These are phyloP conservation scores for Dugesia japonica DNA, from an alignment of 2,888 invertebrate genomes.

Conservation along the genomic window DNA sequence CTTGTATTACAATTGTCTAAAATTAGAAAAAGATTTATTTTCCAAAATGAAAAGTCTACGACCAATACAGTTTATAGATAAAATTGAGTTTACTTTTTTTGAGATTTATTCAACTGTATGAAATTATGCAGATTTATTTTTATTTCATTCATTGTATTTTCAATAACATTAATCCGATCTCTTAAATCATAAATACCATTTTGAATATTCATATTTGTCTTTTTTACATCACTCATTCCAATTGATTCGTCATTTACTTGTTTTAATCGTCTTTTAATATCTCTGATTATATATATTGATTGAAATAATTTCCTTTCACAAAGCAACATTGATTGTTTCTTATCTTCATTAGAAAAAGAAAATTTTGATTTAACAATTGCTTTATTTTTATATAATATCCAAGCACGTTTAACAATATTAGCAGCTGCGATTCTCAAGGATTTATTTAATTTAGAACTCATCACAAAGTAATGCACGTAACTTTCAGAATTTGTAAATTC, in stretches of 20 bases:
- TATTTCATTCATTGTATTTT: not conserved
- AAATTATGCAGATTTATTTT: not conserved
- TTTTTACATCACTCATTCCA: not conserved
- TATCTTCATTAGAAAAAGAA: not conserved
- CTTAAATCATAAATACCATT: not conserved
- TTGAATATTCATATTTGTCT: not conserved
- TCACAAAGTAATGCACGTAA: not conserved
- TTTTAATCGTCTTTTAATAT: not conserved
- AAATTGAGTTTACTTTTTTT: no score
- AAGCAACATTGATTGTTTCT: not conserved
- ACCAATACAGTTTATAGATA: no score
- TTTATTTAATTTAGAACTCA: not conserved
- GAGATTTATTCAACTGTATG: no score
- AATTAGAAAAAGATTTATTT: no score
- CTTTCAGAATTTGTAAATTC: not conserved
- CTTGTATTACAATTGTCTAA: no score
- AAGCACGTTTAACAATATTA: not conserved
- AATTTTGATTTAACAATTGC: not conserved
- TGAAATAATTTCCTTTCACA: constrained; percentile 11
- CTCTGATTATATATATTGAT: not conserved
- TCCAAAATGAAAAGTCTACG: no score
- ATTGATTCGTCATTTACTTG: not conserved
- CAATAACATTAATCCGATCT: not conserved
- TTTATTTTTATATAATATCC: not conserved
- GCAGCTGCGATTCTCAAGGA: not conserved